Base-by-base conservation (phyloP, 2,113 vertebrate genomes). In the Nicator chloris region DNA sequence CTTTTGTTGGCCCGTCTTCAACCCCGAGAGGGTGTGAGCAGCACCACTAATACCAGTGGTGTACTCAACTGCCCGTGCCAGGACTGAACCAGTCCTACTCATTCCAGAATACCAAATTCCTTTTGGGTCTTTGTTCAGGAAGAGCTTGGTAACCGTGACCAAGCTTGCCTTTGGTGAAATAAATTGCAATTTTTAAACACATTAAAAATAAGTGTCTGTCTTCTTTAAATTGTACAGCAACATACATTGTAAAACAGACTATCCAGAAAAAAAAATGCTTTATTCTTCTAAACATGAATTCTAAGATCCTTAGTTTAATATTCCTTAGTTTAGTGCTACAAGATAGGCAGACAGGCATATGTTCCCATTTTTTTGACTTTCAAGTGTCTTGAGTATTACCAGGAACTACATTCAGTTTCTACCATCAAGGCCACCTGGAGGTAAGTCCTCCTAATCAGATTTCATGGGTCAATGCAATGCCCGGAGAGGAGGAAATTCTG, bases 381-480 rank as follows among this genome's bases (percentile, higher is more conserved):
- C 30, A 92, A 93, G 18, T 33, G n/a, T 68, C 68, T 26, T 75
- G 35, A 78, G 37, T 59, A 57, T 47, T 75, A 56, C 56, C 61
- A 89, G 57, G 77, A 69, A 51, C 72, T 60, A 56, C n/a, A 68
- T 51, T 63, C 60, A 68, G 39, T 63, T 86, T 91, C 92, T 89
- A 82, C 44, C 57, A 76, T 69, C 84, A 92, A 85, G 66, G 60
- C 91, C 83, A 95, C 77, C 72, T 82, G 91, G 91, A 95, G 86
- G 30, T 86, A 95, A 84, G 88, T 84, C 65, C 39, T 91, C 59
- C 89, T 95, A 97, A 95, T 94, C 90, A 95, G 84, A 95, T 93
- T 95, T 96, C 84, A 82, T 88, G 94, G 93, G 86, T 95, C 95
- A 96, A 27, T 82, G 86, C 30, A 84, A 70, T 70, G 66, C 89